These are phyloP conservation scores for Oncorhynchus kisutch DNA, from an alignment of 2,113 vertebrate species.

Conservation along the genomic window DNA sequence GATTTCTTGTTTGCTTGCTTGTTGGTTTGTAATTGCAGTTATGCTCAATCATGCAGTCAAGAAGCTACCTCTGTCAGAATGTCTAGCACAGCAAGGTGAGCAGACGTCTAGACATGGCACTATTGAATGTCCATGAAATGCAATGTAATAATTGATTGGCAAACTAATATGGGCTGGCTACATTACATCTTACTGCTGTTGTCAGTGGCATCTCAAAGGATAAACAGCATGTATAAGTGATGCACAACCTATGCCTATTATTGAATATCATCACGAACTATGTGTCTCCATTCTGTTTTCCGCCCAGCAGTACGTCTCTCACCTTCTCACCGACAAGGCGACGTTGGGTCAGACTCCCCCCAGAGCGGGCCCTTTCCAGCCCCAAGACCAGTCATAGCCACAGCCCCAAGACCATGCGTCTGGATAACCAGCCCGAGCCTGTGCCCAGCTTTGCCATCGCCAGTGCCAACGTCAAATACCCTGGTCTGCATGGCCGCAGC, in stretches of 20 bases:
- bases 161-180: too few relatives aligned
- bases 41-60: conserved; percentile 33
- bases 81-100: conserved; percentile 38
- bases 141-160: not conserved
- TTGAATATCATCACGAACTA: not conserved
- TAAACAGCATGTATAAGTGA: too few relatives aligned
- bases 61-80: conserved; percentile 30
- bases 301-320: conserved; percentile 4
- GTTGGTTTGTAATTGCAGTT: conserved; percentile 36
- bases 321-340: conserved; percentile 5
- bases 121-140: not conserved
- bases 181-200: too few relatives aligned
- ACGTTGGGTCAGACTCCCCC: conserved; percentile 11
- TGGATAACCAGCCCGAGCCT: conserved; percentile 26
- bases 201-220: too few relatives aligned
- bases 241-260: not conserved
- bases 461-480: conserved; percentile 37
- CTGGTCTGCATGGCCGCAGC: conserved; percentile 20
- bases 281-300: not conserved
- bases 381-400: conserved; percentile 2
- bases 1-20: conserved; percentile 10
- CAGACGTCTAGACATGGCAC: not conserved
- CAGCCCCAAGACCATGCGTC: conserved; percentile 15
- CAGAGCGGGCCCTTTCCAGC: conserved; percentile 14
- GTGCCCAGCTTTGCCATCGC: conserved; percentile 26